Base-by-base conservation (phyloP, 2,888 invertebrate genomes). In the Andricus curvator region DNA sequence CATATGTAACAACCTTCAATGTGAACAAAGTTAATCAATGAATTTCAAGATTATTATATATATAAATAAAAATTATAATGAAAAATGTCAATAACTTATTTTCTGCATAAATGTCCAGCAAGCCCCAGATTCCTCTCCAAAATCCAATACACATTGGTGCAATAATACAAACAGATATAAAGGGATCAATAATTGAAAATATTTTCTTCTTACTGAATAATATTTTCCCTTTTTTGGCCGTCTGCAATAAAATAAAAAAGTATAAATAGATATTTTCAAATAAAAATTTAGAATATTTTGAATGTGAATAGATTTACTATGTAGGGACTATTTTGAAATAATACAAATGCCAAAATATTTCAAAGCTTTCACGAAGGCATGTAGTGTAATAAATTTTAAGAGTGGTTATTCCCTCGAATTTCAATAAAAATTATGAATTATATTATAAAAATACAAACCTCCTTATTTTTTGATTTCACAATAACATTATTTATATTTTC, bases 91-190 rank as follows among this genome's bases (percentile, higher is more conserved):
- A 9, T 29, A 44, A 48, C 62, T 64, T 66, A 65, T 81, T 81
- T 15, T 80, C 60, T 41, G 78, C 81, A 86, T 94, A 91, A 60
- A 92, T 82, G 80, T 94, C 93, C 93, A 94, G 93, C 76, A 94
- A 88, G 48, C 89, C 90, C 95, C 95, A 95, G 22, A 93, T 92
- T 1, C 94, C 94, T 78, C 94, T 89, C 95, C 95, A 95, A 84
- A 93, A 93, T 2, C 93, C 92, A 2, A 95, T 93, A 0, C 94
- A 93, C 77, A 94, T 88, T 1, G 95, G 95, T 5, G 93, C 92
- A 15, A 95, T 90, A 11, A 94, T 79, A 17, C 92, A 85, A 22
- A 93, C 81, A 1, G 94, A 91, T 6, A 94, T 84, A 15, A 94
- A 77, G 15, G 90, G 90, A 85, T 95, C 95, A 78, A 92, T 80